Evolutionary conservation across 2,888 invertebrate genomes (phyloP).

Genomic region (Lathronympha strigana): DNA sequence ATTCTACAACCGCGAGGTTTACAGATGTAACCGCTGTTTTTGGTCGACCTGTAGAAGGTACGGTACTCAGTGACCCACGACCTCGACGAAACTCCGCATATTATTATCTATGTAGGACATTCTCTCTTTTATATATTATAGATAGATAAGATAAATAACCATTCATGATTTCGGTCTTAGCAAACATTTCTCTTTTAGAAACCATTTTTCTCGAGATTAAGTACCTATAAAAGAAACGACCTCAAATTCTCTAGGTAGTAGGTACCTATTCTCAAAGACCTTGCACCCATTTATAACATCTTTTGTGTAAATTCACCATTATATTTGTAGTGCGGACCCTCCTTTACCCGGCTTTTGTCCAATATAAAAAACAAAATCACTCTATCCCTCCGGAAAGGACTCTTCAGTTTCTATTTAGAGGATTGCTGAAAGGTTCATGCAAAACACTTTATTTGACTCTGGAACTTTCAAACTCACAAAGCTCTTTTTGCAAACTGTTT

Average conservation of each 20-base stretch:
- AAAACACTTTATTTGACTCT: conserved; percentile 27
- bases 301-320: conserved; percentile 24
- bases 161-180: no score
- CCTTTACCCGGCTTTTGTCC: conserved; percentile 28
- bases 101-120: no score
- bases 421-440: conserved; percentile 18
- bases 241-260: background rate
- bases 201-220: no score
- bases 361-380: conserved; percentile 37
- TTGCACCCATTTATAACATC: conserved; percentile 8
- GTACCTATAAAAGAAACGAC: conserved; percentile 7
- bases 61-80: no score
- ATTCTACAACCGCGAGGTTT: no score
- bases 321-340: conserved; percentile 27
- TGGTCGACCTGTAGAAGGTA: no score
- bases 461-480: conserved; percentile 28
- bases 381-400: conserved; percentile 35
- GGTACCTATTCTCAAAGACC: background rate
- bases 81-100: no score
- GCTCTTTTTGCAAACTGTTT: conserved; percentile 15
- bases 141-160: no score
- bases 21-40: no score
- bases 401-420: conserved; percentile 29
- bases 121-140: no score
- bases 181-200: no score